Conservation (phyloP, 1,140 invertebrate species). For the Cyclargus thomasi region DNA sequence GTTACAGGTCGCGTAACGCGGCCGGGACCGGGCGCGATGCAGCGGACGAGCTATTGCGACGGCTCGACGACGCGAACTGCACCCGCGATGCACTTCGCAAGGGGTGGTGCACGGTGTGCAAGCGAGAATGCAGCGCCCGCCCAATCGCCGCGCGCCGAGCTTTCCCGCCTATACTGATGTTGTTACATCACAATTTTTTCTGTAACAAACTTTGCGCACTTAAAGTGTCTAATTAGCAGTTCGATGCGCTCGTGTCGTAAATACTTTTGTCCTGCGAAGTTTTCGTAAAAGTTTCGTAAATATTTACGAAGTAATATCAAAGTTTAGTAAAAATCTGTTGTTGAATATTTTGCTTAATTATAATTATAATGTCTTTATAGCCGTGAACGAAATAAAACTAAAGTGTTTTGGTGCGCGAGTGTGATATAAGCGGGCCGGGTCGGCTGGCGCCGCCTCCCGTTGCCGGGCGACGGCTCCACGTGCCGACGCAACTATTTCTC, state of each 20-base stretch:
- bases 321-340: too few relatives aligned
- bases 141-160: constrained; percentile 67
- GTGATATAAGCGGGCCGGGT: neutral
- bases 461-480: constrained; percentile 11
- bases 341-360: too few relatives aligned
- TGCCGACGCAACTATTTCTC: constrained; percentile 8
- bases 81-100: constrained; percentile 52
- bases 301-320: too few relatives aligned
- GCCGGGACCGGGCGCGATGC: constrained; percentile 34
- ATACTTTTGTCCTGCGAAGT: neutral
- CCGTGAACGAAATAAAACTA: neutral
- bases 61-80: constrained; percentile 58
- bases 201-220: neutral
- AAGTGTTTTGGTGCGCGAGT: neutral
- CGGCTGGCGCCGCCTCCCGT: constrained; percentile 9
- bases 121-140: constrained; percentile 69
- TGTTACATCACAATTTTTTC: constrained; percentile 48
- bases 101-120: constrained; percentile 69
- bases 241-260: neutral
- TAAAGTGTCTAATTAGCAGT: neutral
- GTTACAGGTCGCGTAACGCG: constrained; percentile 67
- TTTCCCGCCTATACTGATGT: constrained; percentile 68
- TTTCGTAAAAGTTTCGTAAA: too few relatives aligned
- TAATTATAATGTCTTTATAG: neutral
- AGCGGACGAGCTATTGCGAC: constrained; percentile 50